Evolutionary conservation across 2,113 vertebrate species (phyloP).

Genomic region (Albula glossodonta): DNA sequence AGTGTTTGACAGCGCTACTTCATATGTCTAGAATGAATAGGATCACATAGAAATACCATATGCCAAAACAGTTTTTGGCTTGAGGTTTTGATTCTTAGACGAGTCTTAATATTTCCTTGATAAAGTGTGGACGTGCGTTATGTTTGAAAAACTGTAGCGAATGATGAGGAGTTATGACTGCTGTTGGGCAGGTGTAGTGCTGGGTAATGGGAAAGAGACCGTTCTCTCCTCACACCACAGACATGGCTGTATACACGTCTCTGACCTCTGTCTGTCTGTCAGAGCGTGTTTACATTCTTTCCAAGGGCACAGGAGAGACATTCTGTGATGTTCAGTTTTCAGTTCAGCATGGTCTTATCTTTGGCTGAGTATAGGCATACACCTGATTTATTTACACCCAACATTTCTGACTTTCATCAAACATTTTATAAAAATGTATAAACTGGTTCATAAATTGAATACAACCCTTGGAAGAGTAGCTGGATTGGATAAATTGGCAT

Average conservation of each 20-base stretch:
- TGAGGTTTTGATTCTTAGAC: neutral
- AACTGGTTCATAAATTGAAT: too few species aligned
- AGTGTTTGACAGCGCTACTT: too few species aligned
- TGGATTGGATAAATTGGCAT: too few species aligned
- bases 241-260: neutral
- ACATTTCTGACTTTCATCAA: too few species aligned
- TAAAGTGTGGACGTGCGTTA: neutral
- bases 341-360: too few species aligned
- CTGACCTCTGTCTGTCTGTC: neutral
- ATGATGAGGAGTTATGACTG: neutral
- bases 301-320: neutral
- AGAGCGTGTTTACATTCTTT: neutral
- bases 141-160: neutral
- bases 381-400: too few species aligned
- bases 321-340: neutral
- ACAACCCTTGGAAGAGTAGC: too few species aligned
- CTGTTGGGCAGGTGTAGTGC: neutral
- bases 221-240: neutral
- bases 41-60: too few species aligned
- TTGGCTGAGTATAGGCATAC: too few species aligned
- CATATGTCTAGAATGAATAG: too few species aligned
- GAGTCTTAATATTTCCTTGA: neutral
- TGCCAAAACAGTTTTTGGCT: too few species aligned
- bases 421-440: too few species aligned
- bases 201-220: neutral